Conservation (phyloP, 1,140 invertebrate genomes). For the Diachasma alloeum region DNA sequence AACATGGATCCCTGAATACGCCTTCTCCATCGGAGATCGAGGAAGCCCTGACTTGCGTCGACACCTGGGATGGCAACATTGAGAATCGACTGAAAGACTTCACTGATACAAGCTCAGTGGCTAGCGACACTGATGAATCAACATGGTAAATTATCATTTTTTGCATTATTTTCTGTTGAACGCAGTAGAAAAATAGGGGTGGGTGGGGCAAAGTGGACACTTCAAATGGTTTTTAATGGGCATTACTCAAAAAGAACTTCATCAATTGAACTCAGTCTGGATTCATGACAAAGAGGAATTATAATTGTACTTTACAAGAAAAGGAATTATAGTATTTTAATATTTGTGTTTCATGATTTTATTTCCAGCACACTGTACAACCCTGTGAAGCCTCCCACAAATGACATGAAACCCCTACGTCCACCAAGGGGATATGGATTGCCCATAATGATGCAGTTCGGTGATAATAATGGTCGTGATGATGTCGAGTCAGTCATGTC, state of each 20-base stretch:
- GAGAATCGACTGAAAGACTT: not conserved
- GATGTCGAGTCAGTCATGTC: slow-evolving; percentile 35
- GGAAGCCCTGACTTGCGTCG: slow-evolving; percentile 19
- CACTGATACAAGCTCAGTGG: not conserved
- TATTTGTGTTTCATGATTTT: too few relatives aligned
- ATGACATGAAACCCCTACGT: not conserved
- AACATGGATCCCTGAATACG: slow-evolving; percentile 11
- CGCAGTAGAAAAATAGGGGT: not conserved
- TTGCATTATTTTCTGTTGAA: not conserved
- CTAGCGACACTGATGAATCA: not conserved
- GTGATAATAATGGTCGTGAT: slow-evolving; percentile 18
- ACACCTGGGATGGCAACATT: slow-evolving; percentile 37
- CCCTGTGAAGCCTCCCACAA: not conserved
- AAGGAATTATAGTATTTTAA: too few relatives aligned
- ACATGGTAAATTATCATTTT: not conserved
- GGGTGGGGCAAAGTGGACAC: too few relatives aligned
- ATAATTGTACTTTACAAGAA: too few relatives aligned
- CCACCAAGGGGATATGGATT: slow-evolving; percentile 36
- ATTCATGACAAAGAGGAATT: too few relatives aligned
- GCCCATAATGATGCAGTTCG: slow-evolving; percentile 31
- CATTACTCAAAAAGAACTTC: too few relatives aligned
- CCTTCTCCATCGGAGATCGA: slow-evolving; percentile 15
- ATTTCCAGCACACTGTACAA: not conserved
- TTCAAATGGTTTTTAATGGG: too few relatives aligned
- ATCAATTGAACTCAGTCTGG: too few relatives aligned